These are phyloP conservation scores for Allacma fusca DNA, from an alignment of 2,888 invertebrate genomes.

Conservation along the genomic window DNA sequence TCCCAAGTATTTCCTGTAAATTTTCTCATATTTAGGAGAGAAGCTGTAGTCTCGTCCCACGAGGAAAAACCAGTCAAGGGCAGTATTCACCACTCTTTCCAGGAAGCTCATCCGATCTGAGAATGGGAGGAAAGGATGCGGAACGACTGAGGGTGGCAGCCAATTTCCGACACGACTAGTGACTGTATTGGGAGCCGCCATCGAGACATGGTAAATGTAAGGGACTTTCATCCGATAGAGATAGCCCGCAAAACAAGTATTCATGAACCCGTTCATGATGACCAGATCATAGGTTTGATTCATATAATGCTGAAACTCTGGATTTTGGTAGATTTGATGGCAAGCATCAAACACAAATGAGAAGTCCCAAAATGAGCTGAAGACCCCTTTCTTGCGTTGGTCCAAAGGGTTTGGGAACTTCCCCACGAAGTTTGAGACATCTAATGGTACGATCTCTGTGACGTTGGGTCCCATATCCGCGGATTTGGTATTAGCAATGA, in stretches of 20 bases:
- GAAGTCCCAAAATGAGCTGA: conserved; percentile 20
- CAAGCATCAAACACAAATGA: background rate
- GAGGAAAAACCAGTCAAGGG: conserved; percentile 14
- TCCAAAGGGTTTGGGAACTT: conserved; percentile 35
- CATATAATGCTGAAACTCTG: conserved; percentile 37
- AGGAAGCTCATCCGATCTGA: conserved; percentile 46
- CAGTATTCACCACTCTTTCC: conserved; percentile 37
- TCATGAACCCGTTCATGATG: conserved; percentile 47
- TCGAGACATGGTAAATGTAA: conserved; percentile 41
- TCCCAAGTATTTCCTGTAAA: conserved; percentile 39
- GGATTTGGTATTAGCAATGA: conserved; percentile 30
- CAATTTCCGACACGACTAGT: conserved; percentile 37
- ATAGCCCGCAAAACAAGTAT: conserved; percentile 44
- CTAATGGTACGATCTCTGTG: conserved; percentile 33
- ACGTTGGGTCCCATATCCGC: conserved; percentile 32
- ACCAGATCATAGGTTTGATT: conserved; percentile 44
- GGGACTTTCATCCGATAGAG: conserved; percentile 42
- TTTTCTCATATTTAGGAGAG: background rate
- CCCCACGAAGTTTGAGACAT: background rate
- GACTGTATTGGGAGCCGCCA: conserved; percentile 29
- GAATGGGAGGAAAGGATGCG: conserved; percentile 29
- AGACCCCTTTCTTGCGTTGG: conserved; percentile 28
- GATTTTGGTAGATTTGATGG: conserved; percentile 18
- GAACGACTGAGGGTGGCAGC: conserved; percentile 46
- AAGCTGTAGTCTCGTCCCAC: background rate